Evolutionary conservation across 2,113 vertebrate species (phyloP).

Genomic region (Tricholaema leucomelas): DNA sequence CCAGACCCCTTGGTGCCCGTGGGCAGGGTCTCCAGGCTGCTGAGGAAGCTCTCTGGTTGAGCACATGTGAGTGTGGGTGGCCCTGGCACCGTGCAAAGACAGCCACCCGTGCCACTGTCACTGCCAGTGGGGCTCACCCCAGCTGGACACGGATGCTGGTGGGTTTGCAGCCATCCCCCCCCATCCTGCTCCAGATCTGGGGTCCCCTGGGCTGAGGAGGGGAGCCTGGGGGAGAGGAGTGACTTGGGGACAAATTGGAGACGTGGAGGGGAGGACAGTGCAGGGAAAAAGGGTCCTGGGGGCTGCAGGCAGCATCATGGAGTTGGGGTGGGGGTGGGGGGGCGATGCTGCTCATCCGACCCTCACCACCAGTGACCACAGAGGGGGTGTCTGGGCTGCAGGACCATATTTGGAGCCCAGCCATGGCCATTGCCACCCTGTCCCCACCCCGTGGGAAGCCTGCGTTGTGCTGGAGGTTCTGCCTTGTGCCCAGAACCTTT

Average conservation of each 20-base stretch:
- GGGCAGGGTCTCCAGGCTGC: neutral
- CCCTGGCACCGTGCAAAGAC: rapidly evolving
- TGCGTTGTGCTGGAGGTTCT: neutral
- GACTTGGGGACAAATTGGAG: neutral
- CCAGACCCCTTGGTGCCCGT: neutral
- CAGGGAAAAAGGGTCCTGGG: neutral
- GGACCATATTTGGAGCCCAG: rapidly evolving
- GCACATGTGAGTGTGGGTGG: rapidly evolving
- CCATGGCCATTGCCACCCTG: rapidly evolving
- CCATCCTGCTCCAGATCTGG: rapidly evolving
- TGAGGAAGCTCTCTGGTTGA: neutral
- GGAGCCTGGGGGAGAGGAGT: rapidly evolving
- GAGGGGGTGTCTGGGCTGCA: neutral
- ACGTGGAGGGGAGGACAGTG: neutral
- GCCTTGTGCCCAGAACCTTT: rapidly evolving
- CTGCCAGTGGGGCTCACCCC: neutral
- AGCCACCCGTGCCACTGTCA: rapidly evolving
- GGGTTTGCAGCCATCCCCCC: neutral
- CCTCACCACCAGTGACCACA: rapidly evolving
- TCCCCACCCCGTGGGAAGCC: rapidly evolving
- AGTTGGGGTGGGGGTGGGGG: too few species aligned
- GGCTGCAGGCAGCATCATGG: neutral
- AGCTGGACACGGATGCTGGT: rapidly evolving
- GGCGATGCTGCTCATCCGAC: rapidly evolving
- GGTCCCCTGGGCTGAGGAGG: neutral